A percentile compares a stretch with the other conserved stretches of the same genome.
phyloP scores from a whole-genome alignment of 1,140 invertebrate genomes.

The Capitella teleta region DNA sequence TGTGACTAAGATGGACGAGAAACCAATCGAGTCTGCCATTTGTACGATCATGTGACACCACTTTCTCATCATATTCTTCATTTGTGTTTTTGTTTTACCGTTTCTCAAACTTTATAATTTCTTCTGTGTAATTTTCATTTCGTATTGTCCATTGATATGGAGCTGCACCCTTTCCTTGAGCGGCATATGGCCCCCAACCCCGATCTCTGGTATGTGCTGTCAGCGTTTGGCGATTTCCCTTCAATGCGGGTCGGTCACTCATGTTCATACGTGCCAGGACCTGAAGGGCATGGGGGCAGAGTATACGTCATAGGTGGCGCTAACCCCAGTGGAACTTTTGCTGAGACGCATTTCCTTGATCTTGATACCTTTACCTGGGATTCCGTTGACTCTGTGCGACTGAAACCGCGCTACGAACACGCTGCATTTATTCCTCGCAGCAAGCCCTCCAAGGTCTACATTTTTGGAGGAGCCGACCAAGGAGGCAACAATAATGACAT shows the following conservation, averaged over 20 bases:
- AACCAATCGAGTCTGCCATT: constrained; percentile 22
- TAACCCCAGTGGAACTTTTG: constrained; percentile 34
- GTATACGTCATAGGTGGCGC: constrained; percentile 40
- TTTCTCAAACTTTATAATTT: background rate
- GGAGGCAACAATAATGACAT: constrained; percentile 39
- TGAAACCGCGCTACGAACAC: constrained; percentile 31
- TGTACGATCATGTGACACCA: constrained; percentile 22
- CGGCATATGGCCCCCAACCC: constrained; percentile 20
- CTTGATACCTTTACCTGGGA: constrained; percentile 35
- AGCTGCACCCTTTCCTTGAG: constrained; percentile 37
- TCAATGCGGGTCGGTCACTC: constrained; percentile 39
- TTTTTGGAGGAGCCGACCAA: constrained; percentile 40
- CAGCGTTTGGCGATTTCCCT: constrained; percentile 31
- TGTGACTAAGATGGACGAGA: constrained; percentile 20
- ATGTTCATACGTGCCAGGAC: constrained; percentile 21
- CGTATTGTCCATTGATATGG: constrained; percentile 21
- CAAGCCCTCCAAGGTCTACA: constrained; percentile 29
- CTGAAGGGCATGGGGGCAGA: constrained; percentile 25
- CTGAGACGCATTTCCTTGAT: constrained; percentile 36
- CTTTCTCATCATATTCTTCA: background rate
- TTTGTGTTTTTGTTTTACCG: no score
- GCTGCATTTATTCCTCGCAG: constrained; percentile 26
- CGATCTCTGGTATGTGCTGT: constrained; percentile 35
- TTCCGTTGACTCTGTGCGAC: constrained; percentile 23
- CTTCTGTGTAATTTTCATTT: background rate